Base-by-base conservation (phyloP, 2,797 vertebrate genomes). In the Nothura maculosa region DNA sequence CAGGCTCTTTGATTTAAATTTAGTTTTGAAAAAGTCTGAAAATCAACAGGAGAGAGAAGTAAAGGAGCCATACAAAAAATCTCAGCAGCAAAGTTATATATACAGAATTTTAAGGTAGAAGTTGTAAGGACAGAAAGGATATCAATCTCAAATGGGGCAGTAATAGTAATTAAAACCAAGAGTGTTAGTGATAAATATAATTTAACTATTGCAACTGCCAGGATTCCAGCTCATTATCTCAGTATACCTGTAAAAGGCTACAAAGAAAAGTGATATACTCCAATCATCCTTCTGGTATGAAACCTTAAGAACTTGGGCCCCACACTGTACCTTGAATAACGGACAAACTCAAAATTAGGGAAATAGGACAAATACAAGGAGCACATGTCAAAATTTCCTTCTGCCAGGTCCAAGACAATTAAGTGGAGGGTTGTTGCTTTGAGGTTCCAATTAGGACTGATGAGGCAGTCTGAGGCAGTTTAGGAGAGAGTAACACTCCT, bases 1-100 rank as follows among this genome's bases (percentile, higher is more conserved):
- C 69, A 74, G 55, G 67, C 12, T 32, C 54, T 87, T 85, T 89
- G 47, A 92, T 70, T 96, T 87, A 94, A 85, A 84, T 87, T 40
- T 92, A 73, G 48, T 90, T 79, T 83, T 63, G 40, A 89, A 87
- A 79, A 78, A 87, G 75, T 68, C 3, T 64, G 72, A 68, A 91
- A 92, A 91, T 62, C 78, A 92, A 85, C 57, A 47, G 60, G 30
- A 24, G 40, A 85, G 60, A 87, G 40, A 73, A 90, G 94, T 81
- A 92, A 89, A 85, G 74, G 36, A 87, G 62, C 13, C 22, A 69
- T 24, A 93, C 22, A 93, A 95, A 91, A 91, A 90, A 50, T 18
- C 66, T 42, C 85, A 91, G 63, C 27, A 63, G 47, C 32, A 69
- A 34, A 78, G 28, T 18, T 78, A 63, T 20, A 36, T 60, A 40